Evolutionary conservation across 1,140 invertebrate genomes (phyloP).

Genomic region (Drosophila kepulauana): DNA sequence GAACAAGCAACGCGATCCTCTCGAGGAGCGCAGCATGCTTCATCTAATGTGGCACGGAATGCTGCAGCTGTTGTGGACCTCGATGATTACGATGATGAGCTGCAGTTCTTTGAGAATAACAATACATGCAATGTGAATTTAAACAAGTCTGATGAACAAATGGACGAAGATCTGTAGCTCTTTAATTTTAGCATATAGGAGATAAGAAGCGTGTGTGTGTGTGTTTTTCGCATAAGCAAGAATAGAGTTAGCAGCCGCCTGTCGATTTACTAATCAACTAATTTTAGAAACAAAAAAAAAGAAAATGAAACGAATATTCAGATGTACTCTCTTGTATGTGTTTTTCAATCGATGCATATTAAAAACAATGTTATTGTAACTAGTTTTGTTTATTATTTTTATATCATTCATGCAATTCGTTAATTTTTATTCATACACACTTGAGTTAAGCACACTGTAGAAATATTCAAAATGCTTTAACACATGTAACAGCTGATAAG

Average conservation of each 20-base stretch:
- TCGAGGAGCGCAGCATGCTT: not conserved
- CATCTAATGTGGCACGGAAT: not conserved
- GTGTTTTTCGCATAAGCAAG: constrained; percentile 15
- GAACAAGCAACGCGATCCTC: constrained; percentile 3
- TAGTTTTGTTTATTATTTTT: not conserved
- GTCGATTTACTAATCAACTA: constrained; percentile 36
- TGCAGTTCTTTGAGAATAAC: constrained; percentile 78
- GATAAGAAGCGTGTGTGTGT: constrained; percentile 1
- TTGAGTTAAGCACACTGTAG: too few relatives aligned
- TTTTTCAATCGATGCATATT: constrained; percentile 36
- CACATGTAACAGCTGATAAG: too few relatives aligned
- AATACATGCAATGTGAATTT: constrained; percentile 82
- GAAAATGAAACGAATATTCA: constrained; percentile 11
- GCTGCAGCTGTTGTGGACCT: constrained; percentile 43
- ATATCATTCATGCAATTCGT: not conserved
- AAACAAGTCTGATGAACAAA: constrained; percentile 81
- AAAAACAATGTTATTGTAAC: constrained; percentile 30
- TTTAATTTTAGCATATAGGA: constrained; percentile 14
- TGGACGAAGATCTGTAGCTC: constrained; percentile 80
- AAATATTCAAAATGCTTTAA: too few relatives aligned
- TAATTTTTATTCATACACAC: too few relatives aligned
- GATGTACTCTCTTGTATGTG: constrained; percentile 34
- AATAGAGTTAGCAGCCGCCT: constrained; percentile 31
- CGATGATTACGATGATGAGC: constrained; percentile 77
- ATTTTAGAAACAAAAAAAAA: constrained; percentile 15